Conservation (phyloP, 2,888 invertebrate species). For the Drosophila peninsularis region DNA sequence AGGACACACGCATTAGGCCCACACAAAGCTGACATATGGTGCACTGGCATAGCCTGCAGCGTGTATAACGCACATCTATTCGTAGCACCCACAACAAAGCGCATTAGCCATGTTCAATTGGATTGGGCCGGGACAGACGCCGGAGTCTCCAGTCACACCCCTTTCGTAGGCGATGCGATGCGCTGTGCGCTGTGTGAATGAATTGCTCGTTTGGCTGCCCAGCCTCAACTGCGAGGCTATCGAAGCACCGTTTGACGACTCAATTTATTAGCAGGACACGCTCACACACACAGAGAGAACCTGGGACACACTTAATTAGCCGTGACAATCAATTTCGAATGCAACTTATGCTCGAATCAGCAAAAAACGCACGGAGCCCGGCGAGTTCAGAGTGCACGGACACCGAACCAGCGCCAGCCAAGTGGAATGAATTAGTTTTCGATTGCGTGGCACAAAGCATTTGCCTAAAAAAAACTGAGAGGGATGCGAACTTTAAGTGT, state of each 20-base stretch:
- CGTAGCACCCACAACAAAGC: slow-evolving; percentile 74
- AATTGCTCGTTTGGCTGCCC: slow-evolving; percentile 62
- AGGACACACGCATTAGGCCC: slow-evolving; percentile 69
- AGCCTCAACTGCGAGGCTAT: slow-evolving; percentile 6
- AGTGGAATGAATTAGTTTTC: slow-evolving; percentile 75
- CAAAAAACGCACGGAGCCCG: slow-evolving; percentile 39
- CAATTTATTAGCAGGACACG: slow-evolving; percentile 80
- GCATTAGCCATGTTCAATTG: slow-evolving; percentile 75
- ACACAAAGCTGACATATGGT: slow-evolving; percentile 76
- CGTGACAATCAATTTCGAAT: slow-evolving; percentile 85
- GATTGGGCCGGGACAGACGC: slow-evolving; percentile 45
- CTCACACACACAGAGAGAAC: slow-evolving; percentile 52
- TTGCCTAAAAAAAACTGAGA: slow-evolving; percentile 28
- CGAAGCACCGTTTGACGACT: slow-evolving; percentile 72
- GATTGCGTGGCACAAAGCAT: slow-evolving; percentile 60
- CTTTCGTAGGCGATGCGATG: slow-evolving; percentile 71
- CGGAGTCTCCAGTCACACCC: slow-evolving; percentile 65
- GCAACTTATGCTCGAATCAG: slow-evolving; percentile 84
- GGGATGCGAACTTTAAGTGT: slow-evolving; percentile 23
- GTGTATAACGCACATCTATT: slow-evolving; percentile 27
- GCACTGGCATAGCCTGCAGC: slow-evolving; percentile 60
- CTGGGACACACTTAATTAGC: slow-evolving; percentile 84
- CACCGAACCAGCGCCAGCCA: slow-evolving; percentile 33
- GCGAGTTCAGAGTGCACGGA: slow-evolving; percentile 9
- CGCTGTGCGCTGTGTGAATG: slow-evolving; percentile 43